Conservation (phyloP, 92 coral and sea anemone species). For the Galaxea fascicularis region DNA sequence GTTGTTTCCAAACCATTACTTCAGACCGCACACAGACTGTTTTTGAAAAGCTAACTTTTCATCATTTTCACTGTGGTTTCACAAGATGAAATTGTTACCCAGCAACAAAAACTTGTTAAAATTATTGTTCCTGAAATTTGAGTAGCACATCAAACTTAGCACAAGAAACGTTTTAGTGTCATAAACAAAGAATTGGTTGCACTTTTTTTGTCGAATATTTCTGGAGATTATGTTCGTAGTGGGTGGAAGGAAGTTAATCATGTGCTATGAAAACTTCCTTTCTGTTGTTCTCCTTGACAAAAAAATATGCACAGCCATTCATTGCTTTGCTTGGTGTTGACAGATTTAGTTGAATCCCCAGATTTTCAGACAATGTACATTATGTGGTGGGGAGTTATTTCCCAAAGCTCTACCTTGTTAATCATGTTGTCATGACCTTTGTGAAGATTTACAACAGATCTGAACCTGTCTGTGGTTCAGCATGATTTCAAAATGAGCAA, state of each 20-base stretch:
- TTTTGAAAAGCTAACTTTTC: neutral
- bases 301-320: neutral
- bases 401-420: neutral
- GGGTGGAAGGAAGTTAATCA: neutral
- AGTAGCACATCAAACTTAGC: neutral
- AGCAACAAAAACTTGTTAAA: neutral
- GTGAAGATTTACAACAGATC: no score
- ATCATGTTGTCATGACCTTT: no score
- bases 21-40: neutral
- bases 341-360: neutral
- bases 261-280: neutral
- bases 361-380: neutral
- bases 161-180: neutral
- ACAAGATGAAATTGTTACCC: neutral
- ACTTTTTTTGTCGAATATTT: neutral
- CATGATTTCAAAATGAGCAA: no score
- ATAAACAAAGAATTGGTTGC: neutral
- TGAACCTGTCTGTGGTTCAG: no score
- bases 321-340: neutral
- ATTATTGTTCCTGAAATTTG: neutral
- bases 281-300: neutral
- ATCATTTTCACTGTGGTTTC: neutral
- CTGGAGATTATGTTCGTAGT: neutral
- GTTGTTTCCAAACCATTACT: no score
- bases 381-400: neutral